phyloP scores from a whole-genome alignment of 1,140 invertebrate species.

The Drosophila mauritiana region DNA sequence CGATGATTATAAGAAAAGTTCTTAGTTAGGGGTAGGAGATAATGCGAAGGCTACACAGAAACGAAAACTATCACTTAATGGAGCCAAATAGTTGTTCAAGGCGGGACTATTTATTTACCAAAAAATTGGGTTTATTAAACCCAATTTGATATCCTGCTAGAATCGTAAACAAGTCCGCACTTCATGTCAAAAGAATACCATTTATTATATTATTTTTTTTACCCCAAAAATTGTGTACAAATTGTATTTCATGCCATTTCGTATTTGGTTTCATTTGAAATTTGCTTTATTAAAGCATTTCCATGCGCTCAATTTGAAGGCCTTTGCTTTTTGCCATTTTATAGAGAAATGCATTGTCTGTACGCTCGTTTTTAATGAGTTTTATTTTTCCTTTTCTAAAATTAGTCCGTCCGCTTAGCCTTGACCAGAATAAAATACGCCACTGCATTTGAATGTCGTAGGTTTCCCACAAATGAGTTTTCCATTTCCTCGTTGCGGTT shows the following conservation, averaged over 20 bases:
- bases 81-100: no score
- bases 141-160: no score
- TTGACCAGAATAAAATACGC: constrained; percentile 24
- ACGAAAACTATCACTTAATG: constrained; percentile 10
- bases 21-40: constrained; percentile 14
- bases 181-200: no score
- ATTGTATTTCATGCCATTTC: neutral
- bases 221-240: no score
- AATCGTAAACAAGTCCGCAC: no score
- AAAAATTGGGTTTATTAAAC: neutral
- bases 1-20: constrained; percentile 44
- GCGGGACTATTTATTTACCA: neutral
- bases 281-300: neutral
- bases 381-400: neutral
- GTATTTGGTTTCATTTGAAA: neutral
- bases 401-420: constrained; percentile 17
- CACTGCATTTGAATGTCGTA: constrained; percentile 25
- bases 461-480: constrained; percentile 14
- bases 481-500: constrained; percentile 34
- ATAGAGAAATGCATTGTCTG: neutral
- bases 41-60: constrained; percentile 32
- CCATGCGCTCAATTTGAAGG: neutral
- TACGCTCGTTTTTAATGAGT: constrained; percentile 1
- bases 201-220: no score
- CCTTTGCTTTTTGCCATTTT: neutral